Evolutionary conservation across 2,797 vertebrate species (phyloP), one percentile per base, ranked within the genome.

Genomic region (Ataeniobius toweri): DNA sequence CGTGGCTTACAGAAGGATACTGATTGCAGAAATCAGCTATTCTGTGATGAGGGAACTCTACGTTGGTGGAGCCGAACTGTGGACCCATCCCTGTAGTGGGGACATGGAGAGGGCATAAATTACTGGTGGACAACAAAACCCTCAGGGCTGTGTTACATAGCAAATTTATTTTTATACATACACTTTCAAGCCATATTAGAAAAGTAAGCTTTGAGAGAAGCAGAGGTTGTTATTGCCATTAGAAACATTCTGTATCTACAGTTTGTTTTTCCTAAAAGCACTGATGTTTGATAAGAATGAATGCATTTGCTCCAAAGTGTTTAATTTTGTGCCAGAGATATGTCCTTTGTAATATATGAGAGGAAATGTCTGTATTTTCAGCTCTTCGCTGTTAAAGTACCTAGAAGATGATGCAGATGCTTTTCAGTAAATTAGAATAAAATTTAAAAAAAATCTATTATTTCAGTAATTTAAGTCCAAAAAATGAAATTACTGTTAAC

Each of bases 141-240:
- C 97, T 99, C 97, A 99, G 98, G 98, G 97, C 97, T 96, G 96
- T 94, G 96, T 95, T 93, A 90, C 89, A 97, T 96, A 96, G 93
- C 95, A 96, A 94, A 96, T 97, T 94, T 98, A 97, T 98, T 98
- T 99, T 98, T 97, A 96, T 97, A 97, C 96, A 95, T 96, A 94
- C 94, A 96, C 94, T 95, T 92, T 91, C 67, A 94, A 93, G 92
- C 96, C 93, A 94, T 95, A 95, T 95, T 97, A 81, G 87, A 86
- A 88, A 93, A 87, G 51, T 85, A 89, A 89, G 86, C 90, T 92
- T 85, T 14, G 90, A 96, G 94, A 92, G 94, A 93, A 80, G n/a
- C 2, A 28, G 26, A 59, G 94, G 95, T 87, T 93, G 94, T 95
- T 96, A 96, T 96, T 95, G 96, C 95, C 96, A 94, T 96, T 96